These are phyloP conservation scores for Cochlearius cochlearius DNA, from an alignment of 2,113 vertebrate genomes.

Conservation along the genomic window DNA sequence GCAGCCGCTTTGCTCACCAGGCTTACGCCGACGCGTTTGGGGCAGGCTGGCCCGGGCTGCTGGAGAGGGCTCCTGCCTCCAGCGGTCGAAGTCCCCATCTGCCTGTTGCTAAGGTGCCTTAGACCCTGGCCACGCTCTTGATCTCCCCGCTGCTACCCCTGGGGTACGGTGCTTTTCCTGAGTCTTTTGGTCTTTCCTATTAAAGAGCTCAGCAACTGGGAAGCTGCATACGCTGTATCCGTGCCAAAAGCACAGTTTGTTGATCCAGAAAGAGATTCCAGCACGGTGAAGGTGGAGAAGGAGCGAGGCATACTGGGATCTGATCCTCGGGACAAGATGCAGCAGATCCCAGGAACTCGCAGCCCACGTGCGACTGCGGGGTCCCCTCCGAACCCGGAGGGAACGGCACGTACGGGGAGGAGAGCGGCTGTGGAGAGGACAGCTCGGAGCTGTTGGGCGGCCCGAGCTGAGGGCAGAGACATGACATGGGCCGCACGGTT, in stretches of 20 bases:
- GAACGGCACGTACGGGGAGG: fast-evolving
- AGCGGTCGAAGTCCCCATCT: background rate
- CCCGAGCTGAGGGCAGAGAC: background rate
- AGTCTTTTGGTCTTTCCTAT: background rate
- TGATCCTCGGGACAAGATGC: background rate
- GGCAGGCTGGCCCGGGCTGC: background rate
- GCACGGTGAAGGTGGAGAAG: background rate
- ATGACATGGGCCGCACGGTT: fast-evolving
- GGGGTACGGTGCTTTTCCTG: background rate
- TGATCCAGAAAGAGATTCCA: background rate
- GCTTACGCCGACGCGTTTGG: fast-evolving
- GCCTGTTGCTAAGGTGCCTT: background rate
- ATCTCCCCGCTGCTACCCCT: background rate
- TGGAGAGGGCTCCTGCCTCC: too few species aligned
- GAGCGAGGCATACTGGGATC: background rate
- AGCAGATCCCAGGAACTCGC: background rate
- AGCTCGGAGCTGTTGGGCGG: background rate
- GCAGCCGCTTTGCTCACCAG: fast-evolving
- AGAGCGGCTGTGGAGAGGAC: fast-evolving
- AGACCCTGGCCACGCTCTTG: fast-evolving
- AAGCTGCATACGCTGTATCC: fast-evolving
- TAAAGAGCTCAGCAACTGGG: background rate
- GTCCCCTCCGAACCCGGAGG: background rate
- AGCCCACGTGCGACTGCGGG: fast-evolving
- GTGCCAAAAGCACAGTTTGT: background rate